Conservation (phyloP, 2,888 invertebrate species). For the Steinernema scapterisci region DNA sequence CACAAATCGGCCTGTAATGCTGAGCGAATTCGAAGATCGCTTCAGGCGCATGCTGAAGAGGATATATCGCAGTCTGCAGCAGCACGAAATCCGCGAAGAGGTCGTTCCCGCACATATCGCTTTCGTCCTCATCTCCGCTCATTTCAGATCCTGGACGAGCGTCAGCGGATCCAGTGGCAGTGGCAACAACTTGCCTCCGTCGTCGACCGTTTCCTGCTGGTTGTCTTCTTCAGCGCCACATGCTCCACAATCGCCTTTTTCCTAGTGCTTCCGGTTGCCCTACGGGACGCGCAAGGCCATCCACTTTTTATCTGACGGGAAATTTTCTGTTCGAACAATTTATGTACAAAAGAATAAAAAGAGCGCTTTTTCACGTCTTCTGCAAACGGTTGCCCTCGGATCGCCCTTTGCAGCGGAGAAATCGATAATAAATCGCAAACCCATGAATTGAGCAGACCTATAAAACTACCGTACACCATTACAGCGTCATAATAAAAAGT, state of each 20-base stretch:
- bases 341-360: no score
- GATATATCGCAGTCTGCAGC: slow-evolving; percentile 64
- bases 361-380: no score
- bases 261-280: slow-evolving; percentile 69
- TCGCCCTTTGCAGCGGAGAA: no score
- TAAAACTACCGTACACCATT: no score
- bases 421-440: no score
- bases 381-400: no score
- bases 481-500: no score
- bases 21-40: slow-evolving; percentile 62
- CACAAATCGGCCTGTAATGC: slow-evolving; percentile 48
- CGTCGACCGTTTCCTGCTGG: slow-evolving; percentile 73
- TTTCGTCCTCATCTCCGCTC: neutral
- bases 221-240: slow-evolving; percentile 79
- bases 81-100: slow-evolving; percentile 66
- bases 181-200: slow-evolving; percentile 65
- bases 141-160: slow-evolving; percentile 62
- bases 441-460: no score
- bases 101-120: slow-evolving; percentile 37
- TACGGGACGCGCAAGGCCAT: slow-evolving; percentile 16
- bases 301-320: slow-evolving; percentile 26
- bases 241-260: slow-evolving; percentile 81
- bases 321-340: neutral
- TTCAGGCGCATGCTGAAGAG: slow-evolving; percentile 64
- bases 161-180: slow-evolving; percentile 63